These are phyloP conservation scores for Drosophila suzukii DNA, from an alignment of 1,140 invertebrate genomes.

Conservation along the genomic window DNA sequence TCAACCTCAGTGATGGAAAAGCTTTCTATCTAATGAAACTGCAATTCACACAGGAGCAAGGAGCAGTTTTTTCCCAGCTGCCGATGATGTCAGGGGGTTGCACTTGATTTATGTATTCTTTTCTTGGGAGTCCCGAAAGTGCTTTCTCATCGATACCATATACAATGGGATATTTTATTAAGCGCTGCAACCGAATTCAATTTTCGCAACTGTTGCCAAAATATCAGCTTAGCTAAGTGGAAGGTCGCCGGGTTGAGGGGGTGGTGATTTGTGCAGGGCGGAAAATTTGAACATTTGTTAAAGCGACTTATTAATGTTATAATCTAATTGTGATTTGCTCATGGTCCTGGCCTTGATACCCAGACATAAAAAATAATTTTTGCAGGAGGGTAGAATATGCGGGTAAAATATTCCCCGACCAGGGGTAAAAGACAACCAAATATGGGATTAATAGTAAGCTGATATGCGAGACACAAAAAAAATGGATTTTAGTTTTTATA, in stretches of 20 bases:
- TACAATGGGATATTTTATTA: constrained; percentile 58
- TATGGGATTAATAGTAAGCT: constrained; percentile 66
- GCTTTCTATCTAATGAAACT: constrained; percentile 78
- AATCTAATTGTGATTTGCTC: constrained; percentile 76
- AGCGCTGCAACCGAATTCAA: constrained; percentile 67
- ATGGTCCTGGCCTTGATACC: constrained; percentile 44
- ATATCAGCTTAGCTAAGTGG: constrained; percentile 46
- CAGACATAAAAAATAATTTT: constrained; percentile 51
- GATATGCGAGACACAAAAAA: constrained; percentile 16
- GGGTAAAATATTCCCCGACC: constrained; percentile 42
- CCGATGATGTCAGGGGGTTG: constrained; percentile 50
- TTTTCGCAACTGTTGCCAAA: constrained; percentile 79
- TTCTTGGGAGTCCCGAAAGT: constrained; percentile 58
- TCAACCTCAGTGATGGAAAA: constrained; percentile 54
- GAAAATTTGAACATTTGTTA: constrained; percentile 77
- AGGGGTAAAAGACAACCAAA: constrained; percentile 46
- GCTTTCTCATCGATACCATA: constrained; percentile 69
- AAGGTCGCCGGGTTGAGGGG: constrained; percentile 3
- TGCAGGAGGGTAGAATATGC: constrained; percentile 44
- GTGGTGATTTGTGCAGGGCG: constrained; percentile 17
- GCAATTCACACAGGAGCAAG: constrained; percentile 36
- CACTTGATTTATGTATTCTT: constrained; percentile 68
- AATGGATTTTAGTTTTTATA: constrained; percentile 38
- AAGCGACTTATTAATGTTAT: constrained; percentile 81
- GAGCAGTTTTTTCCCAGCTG: constrained; percentile 6